phyloP scores from a whole-genome alignment of 1,140 invertebrate genomes.

The Stegodyphus mimosarum region DNA sequence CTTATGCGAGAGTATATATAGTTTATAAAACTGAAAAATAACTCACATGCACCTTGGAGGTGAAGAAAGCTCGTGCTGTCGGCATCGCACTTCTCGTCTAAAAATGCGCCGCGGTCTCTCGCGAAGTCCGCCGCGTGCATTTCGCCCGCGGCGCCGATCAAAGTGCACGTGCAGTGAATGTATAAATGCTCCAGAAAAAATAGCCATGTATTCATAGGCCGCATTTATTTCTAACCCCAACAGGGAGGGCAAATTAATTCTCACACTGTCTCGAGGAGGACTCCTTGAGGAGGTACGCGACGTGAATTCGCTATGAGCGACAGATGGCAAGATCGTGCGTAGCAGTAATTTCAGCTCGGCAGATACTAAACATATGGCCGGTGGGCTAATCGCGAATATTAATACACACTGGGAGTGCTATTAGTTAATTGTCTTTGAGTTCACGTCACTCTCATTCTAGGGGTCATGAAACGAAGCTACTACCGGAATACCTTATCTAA shows the following conservation, averaged over 20 bases:
- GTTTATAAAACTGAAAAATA: too few species aligned
- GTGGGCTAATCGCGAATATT: constrained; percentile 8
- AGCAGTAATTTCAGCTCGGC: neutral
- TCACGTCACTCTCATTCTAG: too few species aligned
- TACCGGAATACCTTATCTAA: too few species aligned
- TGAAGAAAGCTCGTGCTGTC: neutral
- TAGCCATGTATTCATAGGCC: constrained; percentile 22
- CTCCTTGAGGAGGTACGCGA: constrained; percentile 10
- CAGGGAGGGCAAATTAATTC: constrained; percentile 46
- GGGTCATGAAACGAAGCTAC: too few species aligned
- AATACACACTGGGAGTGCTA: neutral
- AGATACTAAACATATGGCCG: constrained; percentile 31
- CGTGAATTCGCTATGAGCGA: constrained; percentile 22
- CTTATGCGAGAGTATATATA: too few species aligned
- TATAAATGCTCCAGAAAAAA: constrained; percentile 12
- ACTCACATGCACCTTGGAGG: too few species aligned
- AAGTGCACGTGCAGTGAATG: constrained; percentile 19
- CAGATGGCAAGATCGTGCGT: constrained; percentile 28
- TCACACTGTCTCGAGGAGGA: constrained; percentile 36
- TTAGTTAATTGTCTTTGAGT: constrained; percentile 13
- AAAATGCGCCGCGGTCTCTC: neutral
- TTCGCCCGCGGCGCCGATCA: constrained; percentile 30
- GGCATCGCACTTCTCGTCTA: neutral
- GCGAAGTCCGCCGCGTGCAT: neutral
- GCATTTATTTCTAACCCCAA: constrained; percentile 31